These are phyloP conservation scores for Bombus confusus DNA, from an alignment of 1,140 invertebrate genomes.

Conservation along the genomic window DNA sequence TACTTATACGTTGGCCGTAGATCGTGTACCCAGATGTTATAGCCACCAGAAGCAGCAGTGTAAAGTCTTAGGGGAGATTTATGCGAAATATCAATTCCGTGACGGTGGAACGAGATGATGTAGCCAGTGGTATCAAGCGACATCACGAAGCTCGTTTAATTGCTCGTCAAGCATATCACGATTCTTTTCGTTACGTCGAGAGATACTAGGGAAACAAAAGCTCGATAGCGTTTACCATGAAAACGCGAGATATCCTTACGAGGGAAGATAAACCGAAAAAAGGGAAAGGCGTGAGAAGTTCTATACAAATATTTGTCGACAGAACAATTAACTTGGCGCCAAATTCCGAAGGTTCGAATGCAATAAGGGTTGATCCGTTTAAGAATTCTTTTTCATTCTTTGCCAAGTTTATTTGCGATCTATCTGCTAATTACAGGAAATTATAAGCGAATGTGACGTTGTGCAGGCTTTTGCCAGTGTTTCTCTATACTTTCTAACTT, in stretches of 20 bases:
- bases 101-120: not conserved
- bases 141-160: too few species aligned
- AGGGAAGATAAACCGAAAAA: not conserved
- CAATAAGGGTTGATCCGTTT: too few species aligned
- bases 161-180: not conserved
- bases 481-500: too few species aligned
- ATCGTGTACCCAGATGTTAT: not conserved
- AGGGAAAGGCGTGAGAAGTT: not conserved
- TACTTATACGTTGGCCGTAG: not conserved
- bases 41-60: not conserved
- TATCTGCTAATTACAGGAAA: too few species aligned
- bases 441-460: too few species aligned
- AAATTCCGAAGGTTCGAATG: not conserved
- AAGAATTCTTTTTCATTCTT: too few species aligned
- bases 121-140: not conserved
- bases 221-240: not conserved
- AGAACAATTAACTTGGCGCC: not conserved
- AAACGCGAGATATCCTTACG: not conserved
- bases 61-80: not conserved
- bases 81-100: not conserved
- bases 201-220: too few species aligned
- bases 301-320: not conserved
- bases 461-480: too few species aligned
- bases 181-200: not conserved
- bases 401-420: too few species aligned